Base-by-base conservation (phyloP, 1,140 invertebrate species). In the Cydia pomonella region DNA sequence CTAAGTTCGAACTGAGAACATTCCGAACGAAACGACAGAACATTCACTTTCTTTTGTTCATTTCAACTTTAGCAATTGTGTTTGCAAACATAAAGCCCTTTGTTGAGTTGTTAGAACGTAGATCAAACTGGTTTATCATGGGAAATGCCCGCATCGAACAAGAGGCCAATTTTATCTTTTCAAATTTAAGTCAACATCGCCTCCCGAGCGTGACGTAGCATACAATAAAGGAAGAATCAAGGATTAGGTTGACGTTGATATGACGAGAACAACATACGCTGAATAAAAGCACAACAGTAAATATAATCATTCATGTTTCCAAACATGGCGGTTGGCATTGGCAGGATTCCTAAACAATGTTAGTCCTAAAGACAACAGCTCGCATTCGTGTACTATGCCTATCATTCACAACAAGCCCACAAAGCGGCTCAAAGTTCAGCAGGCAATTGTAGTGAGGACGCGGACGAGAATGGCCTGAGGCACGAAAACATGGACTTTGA, bases 401-500 rank as follows among this genome's bases (percentile, higher is more conserved):
- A 69, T 69, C 64, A 66, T 16, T 41, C 38, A 71, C 23, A 72
- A 72, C 18, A 72, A 50, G 38, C 21, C 16, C 47, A 86, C 85
- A 86, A 85, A 83, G 63, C 7, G 41, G 83, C 73, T 16, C 84
- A 80, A 86, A 88, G 87, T 88, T 82, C 87, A 80, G 72, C 69
- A 25, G 66, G 53, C 82, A 87, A 88, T 87, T 86, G 83, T 82
- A 62, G 44, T 72, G 64, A 69, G 27, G 64, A 33, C 71, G 12
- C 71, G 21, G 21, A 47, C 44, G 27, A 69, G 64, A 69, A 69
- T 69, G 29, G 78, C 76, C 73, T 75, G 73, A 63, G 71, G 76
- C 77, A 84, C 73, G 76, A 82, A 77, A 87, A 87, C 81, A 86
- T 76, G 80, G 79, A 86, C 85, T 87, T 88, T 82, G 79, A 18